Base-by-base conservation (phyloP, 2,888 invertebrate species). In the Phoenoteleia sp. region DNA sequence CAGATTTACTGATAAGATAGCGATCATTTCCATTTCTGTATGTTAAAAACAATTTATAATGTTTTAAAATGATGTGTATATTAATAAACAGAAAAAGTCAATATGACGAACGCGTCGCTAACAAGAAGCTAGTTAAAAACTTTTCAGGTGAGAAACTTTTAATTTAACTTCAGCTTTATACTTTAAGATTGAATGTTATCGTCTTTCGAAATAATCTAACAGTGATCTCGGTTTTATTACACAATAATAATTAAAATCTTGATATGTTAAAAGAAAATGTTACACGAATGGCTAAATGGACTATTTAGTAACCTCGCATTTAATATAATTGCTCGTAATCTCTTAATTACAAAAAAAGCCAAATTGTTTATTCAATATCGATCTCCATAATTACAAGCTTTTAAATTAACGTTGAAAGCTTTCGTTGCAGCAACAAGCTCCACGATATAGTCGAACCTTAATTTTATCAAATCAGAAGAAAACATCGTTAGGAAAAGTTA, bases 331-430 rank as follows among this genome's bases (percentile, higher is more conserved):
- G 64, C 29, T 47, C 17, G 27, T 33, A 29, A 49, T 67, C n/a
- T 52, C 36, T 52, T 52, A 49, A 67, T 52, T 67, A 23, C 33
- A 23, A 54, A 33, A 33, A 33, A 33, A 33, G 33, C 1, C 33
- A 33, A 11, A 33, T 33, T 11, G 33, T 11, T 33, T 33, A 11
- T 33, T 9, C 33, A 33, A 52, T 9, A 69, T 52, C 67, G 25
- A 67, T 67, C 52, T 23, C 39, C 36, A 21, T 52, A n/a, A 54
- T 11, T 23, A 17, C 21, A 17, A 72, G 33, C 45, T 58, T 60
- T n/a, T 33, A 54, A 60, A 39, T 72, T 33, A 39, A 19, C 21
- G 52, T 60, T 72, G 72, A 67, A 67, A 67, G 49, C 66, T 67
- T 67, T 36, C 23, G 36, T 52, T 36, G 36, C 36, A 19, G 36